These are phyloP conservation scores for Lasiurus borealis DNA, from an alignment of 2,113 vertebrate genomes.

Conservation along the genomic window DNA sequence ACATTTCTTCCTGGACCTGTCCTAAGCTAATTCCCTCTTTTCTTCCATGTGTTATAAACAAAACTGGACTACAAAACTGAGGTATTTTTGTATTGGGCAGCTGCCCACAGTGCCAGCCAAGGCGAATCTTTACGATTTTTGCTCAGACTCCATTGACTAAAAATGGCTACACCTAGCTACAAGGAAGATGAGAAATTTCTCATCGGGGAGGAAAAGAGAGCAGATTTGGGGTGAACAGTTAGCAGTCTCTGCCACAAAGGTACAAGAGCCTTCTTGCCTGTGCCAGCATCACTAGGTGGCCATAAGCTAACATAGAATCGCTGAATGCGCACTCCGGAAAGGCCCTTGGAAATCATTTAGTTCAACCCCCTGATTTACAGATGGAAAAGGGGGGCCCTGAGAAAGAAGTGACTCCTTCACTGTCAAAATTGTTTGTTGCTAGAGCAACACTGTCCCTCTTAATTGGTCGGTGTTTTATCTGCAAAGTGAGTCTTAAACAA, in stretches of 20 bases:
- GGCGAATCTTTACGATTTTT: background rate
- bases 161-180: background rate
- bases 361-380: background rate
- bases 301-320: background rate
- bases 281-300: background rate
- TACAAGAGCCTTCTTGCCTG: background rate
- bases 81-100: conserved; percentile 28
- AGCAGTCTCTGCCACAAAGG: background rate
- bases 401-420: background rate
- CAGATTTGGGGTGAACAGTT: background rate
- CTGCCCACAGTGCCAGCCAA: background rate
- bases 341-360: background rate
- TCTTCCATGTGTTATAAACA: conserved; percentile 2
- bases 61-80: conserved; percentile 43
- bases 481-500: conserved; percentile 57
- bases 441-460: background rate
- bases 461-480: conserved; percentile 31
- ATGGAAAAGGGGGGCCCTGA: background rate
- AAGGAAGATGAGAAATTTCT: conserved; percentile 34
- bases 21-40: background rate
- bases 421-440: background rate
- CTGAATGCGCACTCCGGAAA: background rate
- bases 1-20: background rate
- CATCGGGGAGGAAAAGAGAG: background rate
- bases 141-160: background rate